Base-by-base conservation (phyloP, 2,113 vertebrate species). In the Canis aureus region DNA sequence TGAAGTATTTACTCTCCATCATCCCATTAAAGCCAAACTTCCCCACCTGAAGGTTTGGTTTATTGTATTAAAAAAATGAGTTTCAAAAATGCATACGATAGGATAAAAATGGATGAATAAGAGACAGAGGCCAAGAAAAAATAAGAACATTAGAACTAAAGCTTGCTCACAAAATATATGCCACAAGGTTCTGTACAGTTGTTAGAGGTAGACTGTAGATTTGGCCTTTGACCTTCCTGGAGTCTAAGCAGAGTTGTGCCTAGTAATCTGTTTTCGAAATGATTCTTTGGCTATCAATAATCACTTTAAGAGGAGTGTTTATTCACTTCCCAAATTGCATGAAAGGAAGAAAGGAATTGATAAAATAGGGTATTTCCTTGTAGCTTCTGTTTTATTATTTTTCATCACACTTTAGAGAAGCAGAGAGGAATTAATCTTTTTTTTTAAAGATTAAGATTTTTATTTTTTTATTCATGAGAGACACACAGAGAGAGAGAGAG, bases 101-200 rank as follows among this genome's bases (percentile, higher is more conserved):
- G 57, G 4, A 80, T 92, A 51, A 95, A 93, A 96, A 64, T 90
- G 51, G 43, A 43, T 86, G 38, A 79, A 66, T 84, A 87, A 85
- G 38, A 97, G 92, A 80, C 62, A 88, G 64, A 87, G 38, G 55
- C 20, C 59, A 83, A 96, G n/a, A 89, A 32, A 95, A 95, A 92
- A 59, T 35, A 11, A 80, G 93, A 87, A 51, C 4, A 51, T 60
- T 88, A 89, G 13, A 89, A 93, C n/a, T 62, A 60, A 81, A 86
- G 38, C 12, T 66, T 57, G 23, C 79, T 95, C 93, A 91, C 16
- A 76, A 83, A 85, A 59, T 67, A 3, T 76, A 20, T 53, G 22
- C 27, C 6, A 29, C 74, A 55, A 64, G 73, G 66, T 27, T 93
- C 89, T 74, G 38, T 88, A 10, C 9, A 29, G 11, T 73, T 91